phyloP scores from a whole-genome alignment of 1,140 invertebrate genomes.

The Aphis gossypii region DNA sequence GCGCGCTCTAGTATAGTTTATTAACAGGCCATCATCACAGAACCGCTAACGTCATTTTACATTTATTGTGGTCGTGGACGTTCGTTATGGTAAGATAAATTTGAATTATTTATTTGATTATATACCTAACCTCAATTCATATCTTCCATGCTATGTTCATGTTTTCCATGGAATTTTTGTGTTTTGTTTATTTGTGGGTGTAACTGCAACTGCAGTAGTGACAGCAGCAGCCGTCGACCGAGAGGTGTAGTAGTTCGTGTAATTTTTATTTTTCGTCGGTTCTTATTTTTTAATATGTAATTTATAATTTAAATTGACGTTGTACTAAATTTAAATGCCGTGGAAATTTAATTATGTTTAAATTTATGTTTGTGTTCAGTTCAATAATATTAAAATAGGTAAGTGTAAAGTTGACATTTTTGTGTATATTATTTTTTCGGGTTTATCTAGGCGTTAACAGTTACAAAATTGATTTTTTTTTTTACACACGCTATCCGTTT shows the following conservation, averaged over 20 bases:
- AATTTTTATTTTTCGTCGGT: not conserved
- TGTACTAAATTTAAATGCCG: not conserved
- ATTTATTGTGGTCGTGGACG: no score
- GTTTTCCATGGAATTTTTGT: constrained; percentile 25
- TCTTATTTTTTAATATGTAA: not conserved
- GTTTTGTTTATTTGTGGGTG: constrained; percentile 58
- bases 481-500: not conserved
- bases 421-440: not conserved
- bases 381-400: not conserved
- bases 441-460: constrained; percentile 17
- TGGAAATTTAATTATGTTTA: constrained; percentile 28
- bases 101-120: no score
- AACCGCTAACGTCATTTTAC: no score
- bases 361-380: not conserved
- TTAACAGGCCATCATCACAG: no score
- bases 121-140: not conserved
- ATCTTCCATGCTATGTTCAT: not conserved
- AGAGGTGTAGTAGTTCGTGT: not conserved
- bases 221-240: not conserved
- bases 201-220: constrained; percentile 45
- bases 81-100: no score
- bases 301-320: constrained; percentile 12
- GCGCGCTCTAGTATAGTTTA: no score
- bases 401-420: not conserved
- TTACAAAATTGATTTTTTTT: constrained; percentile 1